phyloP scores from a whole-genome alignment of 2,888 invertebrate species.

The Andrena chrysosceles region DNA sequence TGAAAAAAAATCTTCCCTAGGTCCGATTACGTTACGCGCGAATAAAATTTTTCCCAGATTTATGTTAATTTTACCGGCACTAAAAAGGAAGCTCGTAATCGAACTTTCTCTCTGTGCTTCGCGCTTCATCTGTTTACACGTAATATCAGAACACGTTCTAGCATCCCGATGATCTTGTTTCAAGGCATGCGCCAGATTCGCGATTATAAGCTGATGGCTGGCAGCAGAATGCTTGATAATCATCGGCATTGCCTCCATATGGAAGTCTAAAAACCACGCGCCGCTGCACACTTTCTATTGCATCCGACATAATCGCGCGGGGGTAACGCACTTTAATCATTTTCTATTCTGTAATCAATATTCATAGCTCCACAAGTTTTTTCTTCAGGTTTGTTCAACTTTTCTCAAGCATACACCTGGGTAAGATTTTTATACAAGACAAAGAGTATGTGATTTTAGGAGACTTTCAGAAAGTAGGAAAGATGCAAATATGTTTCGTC shows the following conservation, averaged over 20 bases:
- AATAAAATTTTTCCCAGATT: neutral
- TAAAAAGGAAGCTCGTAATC: neutral
- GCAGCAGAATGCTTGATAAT: conserved; percentile 22
- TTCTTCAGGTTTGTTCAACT: neutral
- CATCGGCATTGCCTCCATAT: conserved; percentile 10
- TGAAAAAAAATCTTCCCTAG: no score
- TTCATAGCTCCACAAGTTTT: neutral
- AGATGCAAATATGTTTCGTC: no score
- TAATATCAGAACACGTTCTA: neutral
- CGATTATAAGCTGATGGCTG: conserved; percentile 12
- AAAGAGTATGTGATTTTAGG: no score
- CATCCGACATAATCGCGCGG: conserved; percentile 33
- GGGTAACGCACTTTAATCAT: conserved; percentile 33
- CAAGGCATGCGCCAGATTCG: neutral
- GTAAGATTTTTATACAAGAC: no score
- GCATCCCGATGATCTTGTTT: neutral
- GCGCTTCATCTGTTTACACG: neutral
- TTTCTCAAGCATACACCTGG: neutral
- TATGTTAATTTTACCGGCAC: neutral
- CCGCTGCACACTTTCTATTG: conserved; percentile 53
- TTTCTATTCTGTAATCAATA: conserved; percentile 2
- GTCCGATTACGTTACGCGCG: no score
- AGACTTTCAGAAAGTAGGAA: no score
- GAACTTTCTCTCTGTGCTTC: neutral
- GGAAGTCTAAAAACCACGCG: conserved; percentile 29